Conservation (phyloP, 2,797 vertebrate species). For the Prionace glauca region DNA sequence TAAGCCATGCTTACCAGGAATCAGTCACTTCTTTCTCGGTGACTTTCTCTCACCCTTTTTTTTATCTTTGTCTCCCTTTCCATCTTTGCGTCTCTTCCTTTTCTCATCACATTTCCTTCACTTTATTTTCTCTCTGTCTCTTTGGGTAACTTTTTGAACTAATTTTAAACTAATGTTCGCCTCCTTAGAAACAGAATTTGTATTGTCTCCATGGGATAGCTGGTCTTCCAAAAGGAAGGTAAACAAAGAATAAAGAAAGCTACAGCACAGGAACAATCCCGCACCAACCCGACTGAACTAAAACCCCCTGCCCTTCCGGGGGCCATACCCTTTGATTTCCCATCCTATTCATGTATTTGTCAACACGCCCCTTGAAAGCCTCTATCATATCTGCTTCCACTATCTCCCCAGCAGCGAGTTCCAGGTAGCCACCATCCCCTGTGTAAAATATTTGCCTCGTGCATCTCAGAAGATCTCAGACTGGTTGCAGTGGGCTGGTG, state of each 20-base stretch:
- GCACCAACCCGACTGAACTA: no score
- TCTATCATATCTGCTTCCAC: no score
- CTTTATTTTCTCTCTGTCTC: background rate
- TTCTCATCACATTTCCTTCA: background rate
- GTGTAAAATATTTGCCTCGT: no score
- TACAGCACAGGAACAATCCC: no score
- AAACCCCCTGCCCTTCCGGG: no score
- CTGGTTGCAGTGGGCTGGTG: background rate
- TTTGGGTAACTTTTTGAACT: background rate
- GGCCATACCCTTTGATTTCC: no score
- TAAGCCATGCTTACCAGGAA: slow-evolving; percentile 72
- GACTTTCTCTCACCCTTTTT: background rate
- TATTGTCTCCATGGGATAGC: background rate
- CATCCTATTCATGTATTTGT: no score
- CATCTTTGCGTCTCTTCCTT: background rate
- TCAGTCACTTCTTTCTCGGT: slow-evolving; percentile 49
- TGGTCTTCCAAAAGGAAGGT: background rate
- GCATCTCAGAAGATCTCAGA: background rate
- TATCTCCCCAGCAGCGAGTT: no score
- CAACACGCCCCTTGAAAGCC: no score
- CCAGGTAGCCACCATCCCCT: no score
- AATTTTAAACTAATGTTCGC: background rate
- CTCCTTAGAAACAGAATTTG: background rate
- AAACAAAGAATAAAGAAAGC: no score
- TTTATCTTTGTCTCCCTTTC: background rate